Evolutionary conservation across 2,113 vertebrate species (phyloP).

Genomic region (Anarrhichthys ocellatus): DNA sequence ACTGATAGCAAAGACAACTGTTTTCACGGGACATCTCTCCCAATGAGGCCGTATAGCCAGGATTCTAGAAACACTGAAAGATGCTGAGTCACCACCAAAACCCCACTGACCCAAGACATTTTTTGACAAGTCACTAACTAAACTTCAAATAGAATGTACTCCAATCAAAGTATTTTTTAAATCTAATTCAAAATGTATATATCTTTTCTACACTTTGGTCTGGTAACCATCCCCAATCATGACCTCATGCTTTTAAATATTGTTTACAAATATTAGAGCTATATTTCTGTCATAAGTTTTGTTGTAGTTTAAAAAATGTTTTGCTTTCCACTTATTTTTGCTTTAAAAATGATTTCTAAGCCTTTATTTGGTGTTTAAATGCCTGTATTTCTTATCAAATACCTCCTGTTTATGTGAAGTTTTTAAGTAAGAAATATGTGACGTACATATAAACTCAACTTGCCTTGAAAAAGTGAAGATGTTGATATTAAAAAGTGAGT

Average conservation of each 20-base stretch:
- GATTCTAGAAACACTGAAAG: background rate
- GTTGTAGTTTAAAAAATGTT: background rate
- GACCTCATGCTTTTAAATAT: background rate
- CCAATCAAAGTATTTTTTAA: background rate
- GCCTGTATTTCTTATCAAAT: background rate
- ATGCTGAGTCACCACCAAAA: background rate
- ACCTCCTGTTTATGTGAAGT: background rate
- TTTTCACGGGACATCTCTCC: background rate
- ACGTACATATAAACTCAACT: background rate
- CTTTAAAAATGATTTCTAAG: background rate
- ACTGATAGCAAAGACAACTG: slow-evolving; percentile 18
- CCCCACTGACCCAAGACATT: background rate
- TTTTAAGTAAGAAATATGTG: background rate
- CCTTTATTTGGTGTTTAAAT: background rate
- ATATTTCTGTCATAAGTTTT: background rate
- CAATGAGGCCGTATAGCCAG: background rate
- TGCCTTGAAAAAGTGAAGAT: background rate
- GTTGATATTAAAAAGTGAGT: background rate
- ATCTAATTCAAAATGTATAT: background rate
- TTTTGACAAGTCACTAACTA: background rate
- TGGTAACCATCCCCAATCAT: too few relatives aligned
- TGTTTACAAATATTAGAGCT: background rate
- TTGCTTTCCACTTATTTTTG: background rate
- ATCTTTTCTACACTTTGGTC: too few relatives aligned
- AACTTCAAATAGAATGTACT: background rate